Percentiles rank a stretch among this genome's conserved stretches.
Evolutionary conservation across 2,797 vertebrate genomes (phyloP).

Genomic region (Falco berigora): DNA sequence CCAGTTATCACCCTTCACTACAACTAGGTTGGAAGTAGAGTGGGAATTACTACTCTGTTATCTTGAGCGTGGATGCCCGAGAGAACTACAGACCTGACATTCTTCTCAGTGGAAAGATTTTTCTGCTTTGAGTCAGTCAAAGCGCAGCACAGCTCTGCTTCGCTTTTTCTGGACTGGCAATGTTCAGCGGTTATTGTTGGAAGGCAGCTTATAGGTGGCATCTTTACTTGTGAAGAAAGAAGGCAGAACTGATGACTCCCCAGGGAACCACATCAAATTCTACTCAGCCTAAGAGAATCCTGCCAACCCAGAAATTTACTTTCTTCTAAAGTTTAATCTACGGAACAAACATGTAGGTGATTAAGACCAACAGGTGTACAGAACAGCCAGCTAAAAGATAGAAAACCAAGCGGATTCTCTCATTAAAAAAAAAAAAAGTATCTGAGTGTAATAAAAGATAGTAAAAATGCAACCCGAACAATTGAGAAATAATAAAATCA

Average conservation of each 20-base stretch:
- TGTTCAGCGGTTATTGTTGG: not conserved
- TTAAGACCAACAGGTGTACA: not conserved
- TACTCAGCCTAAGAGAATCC: not conserved
- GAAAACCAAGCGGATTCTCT: not conserved
- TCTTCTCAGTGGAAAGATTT: not conserved
- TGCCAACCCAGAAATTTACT: not conserved
- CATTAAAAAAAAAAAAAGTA: not conserved
- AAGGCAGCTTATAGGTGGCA: not conserved
- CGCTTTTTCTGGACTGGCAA: not conserved
- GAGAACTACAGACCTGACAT: not conserved
- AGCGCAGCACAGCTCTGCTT: rapidly evolving
- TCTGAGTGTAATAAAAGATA: not conserved
- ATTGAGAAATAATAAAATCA: not conserved
- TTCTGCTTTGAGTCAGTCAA: not conserved
- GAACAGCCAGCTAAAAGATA: not conserved
- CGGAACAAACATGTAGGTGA: not conserved
- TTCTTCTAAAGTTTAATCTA: not conserved
- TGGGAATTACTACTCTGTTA: not conserved
- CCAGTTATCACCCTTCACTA: not conserved
- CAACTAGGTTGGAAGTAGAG: not conserved
- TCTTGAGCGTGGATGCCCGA: not conserved
- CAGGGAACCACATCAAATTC: not conserved
- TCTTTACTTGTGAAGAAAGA: not conserved
- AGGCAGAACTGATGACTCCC: not conserved
- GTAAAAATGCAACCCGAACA: not conserved